Evolutionary conservation across 2,888 invertebrate genomes (phyloP).

Genomic region (Mantis religiosa): DNA sequence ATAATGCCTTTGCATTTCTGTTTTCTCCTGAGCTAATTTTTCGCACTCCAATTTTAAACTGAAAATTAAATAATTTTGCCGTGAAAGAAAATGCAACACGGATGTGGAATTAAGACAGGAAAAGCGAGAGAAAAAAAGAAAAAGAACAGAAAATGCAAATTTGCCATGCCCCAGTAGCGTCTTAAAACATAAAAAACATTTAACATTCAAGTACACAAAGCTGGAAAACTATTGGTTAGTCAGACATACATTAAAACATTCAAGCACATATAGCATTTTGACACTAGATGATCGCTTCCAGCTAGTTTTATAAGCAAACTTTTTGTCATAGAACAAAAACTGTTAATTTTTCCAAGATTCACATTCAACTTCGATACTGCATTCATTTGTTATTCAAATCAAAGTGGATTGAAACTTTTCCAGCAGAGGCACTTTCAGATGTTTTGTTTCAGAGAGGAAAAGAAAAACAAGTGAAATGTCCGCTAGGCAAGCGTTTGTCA

Average conservation of each 20-base stretch:
- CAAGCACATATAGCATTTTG: neutral
- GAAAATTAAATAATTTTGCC: conserved; percentile 37
- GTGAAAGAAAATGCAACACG: conserved; percentile 41
- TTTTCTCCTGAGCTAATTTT: conserved; percentile 80
- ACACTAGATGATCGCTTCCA: neutral
- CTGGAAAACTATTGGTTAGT: neutral
- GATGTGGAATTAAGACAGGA: conserved; percentile 34
- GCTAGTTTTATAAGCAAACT: too few relatives aligned
- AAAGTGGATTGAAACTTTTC: neutral
- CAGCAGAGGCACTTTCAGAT: too few relatives aligned
- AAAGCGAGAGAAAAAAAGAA: conserved; percentile 32
- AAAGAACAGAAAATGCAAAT: neutral
- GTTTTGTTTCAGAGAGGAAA: neutral
- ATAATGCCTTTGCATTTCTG: conserved; percentile 84
- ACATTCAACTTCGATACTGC: too few relatives aligned
- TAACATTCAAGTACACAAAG: neutral
- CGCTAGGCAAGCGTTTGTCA: neutral
- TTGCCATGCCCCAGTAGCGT: neutral
- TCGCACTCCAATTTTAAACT: conserved; percentile 82
- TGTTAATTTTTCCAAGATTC: too few relatives aligned
- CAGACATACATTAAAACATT: neutral
- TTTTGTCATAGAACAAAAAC: too few relatives aligned
- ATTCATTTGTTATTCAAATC: too few relatives aligned
- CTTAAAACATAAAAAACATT: neutral
- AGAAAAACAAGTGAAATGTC: neutral